Base-by-base conservation (phyloP, 2,888 invertebrate species). In the Pseudoips prasinana region DNA sequence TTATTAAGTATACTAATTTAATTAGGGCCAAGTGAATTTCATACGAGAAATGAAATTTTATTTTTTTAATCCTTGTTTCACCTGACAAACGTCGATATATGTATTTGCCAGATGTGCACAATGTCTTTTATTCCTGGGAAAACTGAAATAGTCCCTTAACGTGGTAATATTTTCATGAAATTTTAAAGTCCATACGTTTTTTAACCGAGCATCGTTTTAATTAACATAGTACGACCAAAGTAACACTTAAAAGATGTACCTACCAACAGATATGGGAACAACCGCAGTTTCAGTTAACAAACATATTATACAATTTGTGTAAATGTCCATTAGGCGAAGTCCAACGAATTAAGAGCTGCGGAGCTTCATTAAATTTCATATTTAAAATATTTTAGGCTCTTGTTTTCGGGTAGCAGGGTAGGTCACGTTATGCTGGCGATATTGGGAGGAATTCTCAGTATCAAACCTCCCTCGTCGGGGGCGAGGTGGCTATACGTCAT, bases 161-260 rank as follows among this genome's bases (percentile, higher is more conserved):
- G n/a, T n/a, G n/a, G n/a, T n/a, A n/a, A n/a, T n/a, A n/a, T n/a
- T n/a, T n/a, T n/a, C n/a, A n/a, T n/a, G n/a, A n/a, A n/a, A n/a
- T n/a, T n/a, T n/a, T n/a, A n/a, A n/a, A n/a, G n/a, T n/a, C n/a
- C n/a, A n/a, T n/a, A n/a, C n/a, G n/a, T n/a, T n/a, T n/a, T 14
- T 14, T 14, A 14, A 14, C 14, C 14, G 14, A 2, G 14, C 14
- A 14, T 14, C 14, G 14, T 20, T 20, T 20, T 20, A 20, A 71
- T 72, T 68, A 71, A 67, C 68, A 64, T 49, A 46, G 55, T 43
- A 64, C 56, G 46, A 58, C 56, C 61, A 61, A 69, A 64, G 53
- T 51, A 59, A 58, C 57, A 64, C 60, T 62, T 65, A 64, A 64
- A 61, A 52, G 45, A 62, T 52, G 46, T 37, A 53, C n/a, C n/a